Conservation (phyloP, 2,113 vertebrate genomes). For the Lethenteron camtschaticum region DNA sequence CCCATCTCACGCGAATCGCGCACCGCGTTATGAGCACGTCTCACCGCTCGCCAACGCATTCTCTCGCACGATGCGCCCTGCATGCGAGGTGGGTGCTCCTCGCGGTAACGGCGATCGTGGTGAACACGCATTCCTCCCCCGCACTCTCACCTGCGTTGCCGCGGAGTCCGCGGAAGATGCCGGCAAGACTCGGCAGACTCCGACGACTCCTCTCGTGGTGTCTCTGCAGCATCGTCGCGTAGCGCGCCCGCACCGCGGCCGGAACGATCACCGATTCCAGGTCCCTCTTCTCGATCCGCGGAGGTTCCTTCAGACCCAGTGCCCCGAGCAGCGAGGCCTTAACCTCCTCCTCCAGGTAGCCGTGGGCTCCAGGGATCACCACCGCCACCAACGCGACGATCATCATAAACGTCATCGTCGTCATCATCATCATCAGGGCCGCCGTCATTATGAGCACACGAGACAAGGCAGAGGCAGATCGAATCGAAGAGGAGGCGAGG, state of each 20-base stretch:
- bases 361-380: not conserved
- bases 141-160: slow-evolving; percentile 40
- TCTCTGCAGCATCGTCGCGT: slow-evolving; percentile 43
- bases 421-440: too few species aligned
- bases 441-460: too few species aligned
- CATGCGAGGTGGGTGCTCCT: too few species aligned
- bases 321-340: slow-evolving; percentile 38
- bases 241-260: slow-evolving; percentile 40
- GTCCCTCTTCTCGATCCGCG: slow-evolving; percentile 39
- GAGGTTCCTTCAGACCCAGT: slow-evolving; percentile 39
- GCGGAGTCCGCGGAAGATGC: slow-evolving; percentile 49
- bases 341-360: slow-evolving; percentile 21
- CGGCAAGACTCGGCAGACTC: slow-evolving; percentile 46
- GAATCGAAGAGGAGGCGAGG: too few species aligned
- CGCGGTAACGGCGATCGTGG: too few species aligned
- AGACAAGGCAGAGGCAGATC: too few species aligned
- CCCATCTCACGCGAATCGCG: too few species aligned
- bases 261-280: slow-evolving; percentile 46
- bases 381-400: too few species aligned
- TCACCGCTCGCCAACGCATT: too few species aligned
- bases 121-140: not conserved
- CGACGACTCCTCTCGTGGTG: slow-evolving; percentile 44
- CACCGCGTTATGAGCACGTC: too few species aligned
- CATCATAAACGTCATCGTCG: too few species aligned
- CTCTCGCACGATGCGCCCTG: too few species aligned